These are phyloP conservation scores for Gasterosteus nipponicus DNA, from an alignment of 2,113 vertebrate species.

Conservation along the genomic window DNA sequence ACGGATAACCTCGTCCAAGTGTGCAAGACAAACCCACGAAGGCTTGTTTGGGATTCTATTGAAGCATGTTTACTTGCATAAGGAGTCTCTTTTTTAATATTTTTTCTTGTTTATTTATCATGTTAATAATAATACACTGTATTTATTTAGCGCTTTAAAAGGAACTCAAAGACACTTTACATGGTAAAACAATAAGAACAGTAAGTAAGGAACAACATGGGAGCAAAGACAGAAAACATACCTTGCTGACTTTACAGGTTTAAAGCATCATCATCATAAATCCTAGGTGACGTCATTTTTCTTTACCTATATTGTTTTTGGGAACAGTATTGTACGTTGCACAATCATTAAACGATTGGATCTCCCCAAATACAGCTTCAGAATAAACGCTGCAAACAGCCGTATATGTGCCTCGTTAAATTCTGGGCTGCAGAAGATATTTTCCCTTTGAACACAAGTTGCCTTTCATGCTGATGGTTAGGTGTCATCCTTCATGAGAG, in stretches of 20 bases:
- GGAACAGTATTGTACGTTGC: conserved; percentile 10
- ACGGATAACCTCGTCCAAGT: conserved; percentile 48
- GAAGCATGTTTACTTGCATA: neutral
- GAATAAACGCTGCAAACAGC: conserved; percentile 28
- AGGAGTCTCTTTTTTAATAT: neutral
- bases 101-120: neutral
- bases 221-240: too few relatives aligned
- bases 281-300: neutral
- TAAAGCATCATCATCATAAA: neutral
- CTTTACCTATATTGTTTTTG: neutral
- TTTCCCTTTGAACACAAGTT: conserved; percentile 54
- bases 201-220: too few relatives aligned
- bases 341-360: conserved; percentile 32
- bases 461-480: conserved; percentile 56
- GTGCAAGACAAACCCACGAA: conserved; percentile 7
- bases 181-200: too few relatives aligned
- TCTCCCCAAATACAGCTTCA: conserved; percentile 23
- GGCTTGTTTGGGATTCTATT: neutral
- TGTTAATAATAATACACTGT: too few relatives aligned
- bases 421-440: conserved; percentile 40
- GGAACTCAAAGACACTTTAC: too few relatives aligned
- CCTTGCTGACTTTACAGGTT: too few relatives aligned
- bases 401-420: conserved; percentile 37
- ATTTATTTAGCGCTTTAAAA: too few relatives aligned
- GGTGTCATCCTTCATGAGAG: conserved; percentile 40